A percentile compares a stretch with the other conserved stretches of the same genome.
phyloP scores from a whole-genome alignment of 2,888 invertebrate species.

The Latrodectus elegans region DNA sequence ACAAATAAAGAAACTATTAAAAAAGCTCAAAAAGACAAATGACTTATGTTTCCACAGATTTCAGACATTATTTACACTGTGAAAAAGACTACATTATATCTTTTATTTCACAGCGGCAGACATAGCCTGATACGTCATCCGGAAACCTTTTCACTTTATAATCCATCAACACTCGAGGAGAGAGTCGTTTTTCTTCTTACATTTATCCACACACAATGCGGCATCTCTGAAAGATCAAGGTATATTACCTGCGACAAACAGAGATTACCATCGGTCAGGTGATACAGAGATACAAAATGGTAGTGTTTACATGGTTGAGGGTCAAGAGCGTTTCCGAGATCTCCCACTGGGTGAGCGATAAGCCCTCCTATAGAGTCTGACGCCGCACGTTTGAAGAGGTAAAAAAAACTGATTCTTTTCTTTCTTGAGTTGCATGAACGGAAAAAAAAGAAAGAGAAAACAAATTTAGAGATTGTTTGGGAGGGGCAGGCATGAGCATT shows the following conservation, averaged over 20 bases:
- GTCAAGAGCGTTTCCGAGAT: constrained; percentile 13
- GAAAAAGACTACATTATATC: no score
- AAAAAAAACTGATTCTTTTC: no score
- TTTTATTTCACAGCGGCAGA: no score
- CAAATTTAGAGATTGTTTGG: constrained; percentile 2
- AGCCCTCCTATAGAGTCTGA: constrained; percentile 17
- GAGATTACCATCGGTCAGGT: constrained; percentile 1
- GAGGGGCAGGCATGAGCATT: not conserved
- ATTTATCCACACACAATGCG: constrained; percentile 4
- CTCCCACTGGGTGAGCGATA: constrained; percentile 23
- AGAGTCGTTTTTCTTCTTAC: not conserved
- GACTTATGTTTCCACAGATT: no score
- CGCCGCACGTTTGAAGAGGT: not conserved
- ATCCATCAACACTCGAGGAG: not conserved
- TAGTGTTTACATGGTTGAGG: constrained; percentile 34
- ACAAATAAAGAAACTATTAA: no score
- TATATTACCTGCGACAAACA: constrained; percentile 17
- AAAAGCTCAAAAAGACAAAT: no score
- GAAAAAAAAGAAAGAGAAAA: not conserved
- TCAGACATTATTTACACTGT: no score
- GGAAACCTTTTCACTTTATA: not conserved
- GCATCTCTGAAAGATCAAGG: constrained; percentile 1
- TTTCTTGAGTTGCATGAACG: no score
- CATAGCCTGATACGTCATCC: not conserved
- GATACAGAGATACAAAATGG: constrained; percentile 11